Conservation (phyloP, 2,888 invertebrate species). For the Cephonodes hylas region DNA sequence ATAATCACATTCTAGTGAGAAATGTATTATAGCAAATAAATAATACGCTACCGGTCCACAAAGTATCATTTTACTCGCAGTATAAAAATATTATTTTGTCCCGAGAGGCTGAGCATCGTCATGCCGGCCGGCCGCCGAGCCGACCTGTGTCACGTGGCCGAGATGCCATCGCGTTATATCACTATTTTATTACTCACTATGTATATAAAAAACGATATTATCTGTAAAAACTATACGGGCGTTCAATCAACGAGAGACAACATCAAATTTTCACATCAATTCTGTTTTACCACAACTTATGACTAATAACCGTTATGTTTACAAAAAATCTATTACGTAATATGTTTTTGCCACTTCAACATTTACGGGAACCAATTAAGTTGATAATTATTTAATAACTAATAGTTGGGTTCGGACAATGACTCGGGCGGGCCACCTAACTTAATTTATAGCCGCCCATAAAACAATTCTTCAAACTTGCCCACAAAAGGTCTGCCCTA, state of each 20-base stretch:
- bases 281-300: neutral
- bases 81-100: constrained; percentile 42
- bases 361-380: constrained; percentile 43
- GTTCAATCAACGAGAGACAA: neutral
- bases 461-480: constrained; percentile 77
- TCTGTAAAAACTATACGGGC: neutral
- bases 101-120: neutral
- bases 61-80: constrained; percentile 55
- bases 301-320: neutral
- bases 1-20: constrained; percentile 11
- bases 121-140: neutral
- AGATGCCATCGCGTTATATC: constrained; percentile 23
- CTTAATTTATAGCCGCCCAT: constrained; percentile 70
- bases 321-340: neutral
- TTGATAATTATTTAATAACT: constrained; percentile 48
- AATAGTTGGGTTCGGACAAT: constrained; percentile 32
- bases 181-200: constrained; percentile 26
- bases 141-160: neutral
- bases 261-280: neutral
- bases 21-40: constrained; percentile 23
- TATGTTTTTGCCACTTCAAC: neutral
- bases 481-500: constrained; percentile 69
- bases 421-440: constrained; percentile 40
- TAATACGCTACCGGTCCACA: constrained; percentile 51
- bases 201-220: constrained; percentile 18